phyloP scores from a whole-genome alignment of 2,113 vertebrate genomes.

The Lophius piscatorius region DNA sequence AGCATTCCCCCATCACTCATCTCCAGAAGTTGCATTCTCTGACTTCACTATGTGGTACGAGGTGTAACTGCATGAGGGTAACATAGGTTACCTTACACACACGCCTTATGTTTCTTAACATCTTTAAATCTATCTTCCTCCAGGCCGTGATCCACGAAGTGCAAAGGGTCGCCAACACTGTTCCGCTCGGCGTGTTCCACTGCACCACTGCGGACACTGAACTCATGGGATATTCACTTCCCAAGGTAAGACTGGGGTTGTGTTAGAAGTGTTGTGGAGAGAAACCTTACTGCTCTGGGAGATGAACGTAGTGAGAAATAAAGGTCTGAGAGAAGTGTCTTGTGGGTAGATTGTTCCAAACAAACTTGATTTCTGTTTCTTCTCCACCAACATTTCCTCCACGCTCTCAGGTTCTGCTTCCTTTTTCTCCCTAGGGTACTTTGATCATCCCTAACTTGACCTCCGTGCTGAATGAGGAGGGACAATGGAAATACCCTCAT shows the following conservation, averaged over 20 bases:
- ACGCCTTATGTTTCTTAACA: too few relatives aligned
- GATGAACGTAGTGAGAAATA: too few relatives aligned
- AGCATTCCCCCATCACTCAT: too few relatives aligned
- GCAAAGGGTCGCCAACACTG: constrained; percentile 67
- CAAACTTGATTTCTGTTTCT: not conserved
- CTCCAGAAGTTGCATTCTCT: too few relatives aligned
- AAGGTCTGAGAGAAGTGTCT: too few relatives aligned
- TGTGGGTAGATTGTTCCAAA: too few relatives aligned
- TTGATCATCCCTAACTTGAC: constrained; percentile 65
- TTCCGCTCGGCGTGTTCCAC: constrained; percentile 70
- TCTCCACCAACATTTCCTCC: not conserved
- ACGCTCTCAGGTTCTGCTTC: not conserved
- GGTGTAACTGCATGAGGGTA: not conserved
- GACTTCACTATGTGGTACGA: too few relatives aligned
- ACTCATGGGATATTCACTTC: constrained; percentile 72
- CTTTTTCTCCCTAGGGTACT: constrained; percentile 57
- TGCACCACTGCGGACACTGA: constrained; percentile 64
- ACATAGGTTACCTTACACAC: not conserved
- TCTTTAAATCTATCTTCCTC: constrained; percentile 1
- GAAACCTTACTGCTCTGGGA: not conserved
- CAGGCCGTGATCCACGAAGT: constrained; percentile 77
- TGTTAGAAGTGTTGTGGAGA: not conserved
- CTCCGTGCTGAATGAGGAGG: constrained; percentile 65
- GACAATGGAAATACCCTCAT: constrained; percentile 74
- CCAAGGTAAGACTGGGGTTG: constrained; percentile 53